Base-by-base conservation (phyloP, 2,888 invertebrate species). In the Dendrolimus houi region DNA sequence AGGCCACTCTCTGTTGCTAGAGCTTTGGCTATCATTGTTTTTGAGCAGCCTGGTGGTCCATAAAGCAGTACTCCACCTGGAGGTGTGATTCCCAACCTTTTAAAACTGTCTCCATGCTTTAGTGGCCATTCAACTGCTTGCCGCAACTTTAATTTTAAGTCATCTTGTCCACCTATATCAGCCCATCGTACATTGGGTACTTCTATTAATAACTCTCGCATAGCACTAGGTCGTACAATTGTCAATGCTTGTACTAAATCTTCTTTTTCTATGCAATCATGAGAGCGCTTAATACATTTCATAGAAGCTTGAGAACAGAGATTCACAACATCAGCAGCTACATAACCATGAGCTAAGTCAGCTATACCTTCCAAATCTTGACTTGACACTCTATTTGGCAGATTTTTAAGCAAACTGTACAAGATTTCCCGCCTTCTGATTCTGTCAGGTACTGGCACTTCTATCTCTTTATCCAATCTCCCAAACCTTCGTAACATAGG, bases 1-100 rank as follows among this genome's bases (percentile, higher is more conserved):
- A 99, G 92, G 55, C 96, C 95, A 78, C 97, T 98, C 78, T 99
- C 99, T 0, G 97, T 98, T 0, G 99, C 99, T 52, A 99, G 82
- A 0, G 99, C 99, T 86, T 98, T 97, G 0, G 99, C 99, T 68
- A 99, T 96, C 96, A 99, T 97, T 0, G 99, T 99, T 90, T 99
- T 99, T 0, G 98, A 98, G 80, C 99, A 99, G 1, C 99, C 99
- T 0, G 99, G 99, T 0, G 99, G 99, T 0, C 99, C 99, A 79
- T 96, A 99, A 92, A 99, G 94, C 6, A 99, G 90, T 1, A 99
- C 93, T 0, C 99, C 98, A 60, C 94, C 93, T 0, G 98, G 98
- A 0, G 98, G 96, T 53, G 92, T 92, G 29, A 98, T 95, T 1
- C 97, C 97, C 62, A 98, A 85, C 40, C 95, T 91, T 54, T 82